Base-by-base conservation (phyloP, 2,113 vertebrate genomes). In the Polypterus senegalus region DNA sequence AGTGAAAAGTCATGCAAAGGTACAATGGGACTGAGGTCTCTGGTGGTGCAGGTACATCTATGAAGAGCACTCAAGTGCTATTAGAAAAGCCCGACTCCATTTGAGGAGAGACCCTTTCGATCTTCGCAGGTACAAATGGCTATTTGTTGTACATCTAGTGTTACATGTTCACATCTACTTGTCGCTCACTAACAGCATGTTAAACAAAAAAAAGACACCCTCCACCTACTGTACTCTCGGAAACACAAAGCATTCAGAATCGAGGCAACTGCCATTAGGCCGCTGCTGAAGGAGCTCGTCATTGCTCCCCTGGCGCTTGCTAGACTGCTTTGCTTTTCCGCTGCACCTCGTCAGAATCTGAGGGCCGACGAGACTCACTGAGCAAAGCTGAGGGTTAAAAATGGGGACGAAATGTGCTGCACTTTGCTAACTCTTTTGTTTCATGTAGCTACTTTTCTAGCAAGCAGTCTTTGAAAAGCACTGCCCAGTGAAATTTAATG, bases 1-100 rank as follows among this genome's bases (percentile, higher is more conserved):
- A 92, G 88, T 91, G 84, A 88, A 90, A 92, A 92, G 87, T 83
- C 90, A 89, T 84, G 89, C 87, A 85, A 87, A 79, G 78, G 90
- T 88, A 86, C 83, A 74, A 79, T 81, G 78, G 79, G 84, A 77
- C 79, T 70, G 67, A 57, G 68, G 71, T 79, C 86, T 89, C 89
- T 84, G 65, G 83, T 76, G 89, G 86, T 84, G 86, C 82, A 83
- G 80, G 86, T 81, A 88, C 88, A 86, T 79, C 71, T 83, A 65
- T 73, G 83, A 77, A 83, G 78, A 74, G 82, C 85, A 86, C 79
- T 93, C 82, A 84, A 84, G 86, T 88, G 84, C 88, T 86, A 88
- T 89, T 93, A 94, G 92, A 89, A 74, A 57, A 54, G 4, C 54
- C 65, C 67, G 66, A 76, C 47, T 75, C 71, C 79, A 77, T 77